Base-by-base conservation (phyloP, 2,113 vertebrate genomes). In the Rana temporaria region DNA sequence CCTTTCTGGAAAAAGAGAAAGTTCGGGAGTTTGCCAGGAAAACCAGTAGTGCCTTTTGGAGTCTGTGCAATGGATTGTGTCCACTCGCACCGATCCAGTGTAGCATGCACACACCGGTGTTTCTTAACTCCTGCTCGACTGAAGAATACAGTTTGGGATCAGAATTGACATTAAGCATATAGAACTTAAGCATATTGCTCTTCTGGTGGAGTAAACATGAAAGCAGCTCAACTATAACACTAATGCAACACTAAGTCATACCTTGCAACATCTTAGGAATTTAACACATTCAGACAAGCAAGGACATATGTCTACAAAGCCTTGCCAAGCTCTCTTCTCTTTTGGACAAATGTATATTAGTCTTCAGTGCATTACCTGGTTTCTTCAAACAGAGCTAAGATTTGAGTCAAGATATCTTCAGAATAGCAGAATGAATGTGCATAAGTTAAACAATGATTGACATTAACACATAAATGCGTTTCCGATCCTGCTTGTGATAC, bases 1-100 rank as follows among this genome's bases (percentile, higher is more conserved):
- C 34, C 30, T 75, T 62, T 75, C 53, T 75, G 57, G 53, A 60
- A 19, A 59, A 30, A 74, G 72, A 75, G 20, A 34, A 57, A 75
- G 22, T 19, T 62, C 34, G 9, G 72, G 60, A 62, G 56, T 24
- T 16, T 75, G 56, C 59, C 72, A 34, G 55, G 57, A 59, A 75
- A 59, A 60, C 19, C 71, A 24, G 60, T 48, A 48, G 42, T 48
- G 42, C 20, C 20, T 20, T 30, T n/a, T 57, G n/a, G 71, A 74
- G 55, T 34, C 56, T 30, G 4, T 22, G 32, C 19, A 57, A 20
- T 75, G 72, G 72, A 75, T 75, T 74, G 30, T 42, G 59, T 15
- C 22, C 60, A n/a, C 34, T 60, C 22, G 30, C 60, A 38, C 32
- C n/a, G 20, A 32, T 75, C n/a, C 72, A 42, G 56, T 62, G 56